Evolutionary conservation across 2,888 invertebrate genomes (phyloP).

Genomic region (Rhaphigaster nebulosa): DNA sequence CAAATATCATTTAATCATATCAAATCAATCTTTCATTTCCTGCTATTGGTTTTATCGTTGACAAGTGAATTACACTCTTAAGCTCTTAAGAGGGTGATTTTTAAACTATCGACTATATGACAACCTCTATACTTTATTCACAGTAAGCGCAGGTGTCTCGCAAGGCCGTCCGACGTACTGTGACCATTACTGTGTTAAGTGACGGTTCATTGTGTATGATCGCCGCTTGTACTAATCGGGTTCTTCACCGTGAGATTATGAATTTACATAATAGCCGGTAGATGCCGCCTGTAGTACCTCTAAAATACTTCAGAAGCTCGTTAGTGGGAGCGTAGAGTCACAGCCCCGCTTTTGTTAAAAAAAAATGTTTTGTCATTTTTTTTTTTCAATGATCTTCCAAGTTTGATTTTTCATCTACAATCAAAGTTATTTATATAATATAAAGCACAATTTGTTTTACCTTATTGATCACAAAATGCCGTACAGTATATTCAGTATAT

Average conservation of each 20-base stretch:
- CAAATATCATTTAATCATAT: too few relatives aligned
- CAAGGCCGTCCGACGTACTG: background rate
- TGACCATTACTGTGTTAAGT: constrained; percentile 12
- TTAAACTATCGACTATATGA: background rate
- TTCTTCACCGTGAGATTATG: background rate
- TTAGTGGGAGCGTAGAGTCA: background rate
- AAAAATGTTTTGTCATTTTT: background rate
- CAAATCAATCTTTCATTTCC: too few relatives aligned
- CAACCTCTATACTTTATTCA: background rate
- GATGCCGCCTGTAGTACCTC: background rate
- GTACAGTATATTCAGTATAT: too few relatives aligned
- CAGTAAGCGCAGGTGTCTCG: background rate
- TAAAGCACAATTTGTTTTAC: background rate
- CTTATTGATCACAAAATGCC: background rate
- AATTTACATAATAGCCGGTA: constrained; percentile 15
- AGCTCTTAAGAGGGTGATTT: too few relatives aligned
- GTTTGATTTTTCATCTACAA: too few relatives aligned
- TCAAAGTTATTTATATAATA: background rate
- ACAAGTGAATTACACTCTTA: too few relatives aligned
- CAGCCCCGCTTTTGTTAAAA: background rate
- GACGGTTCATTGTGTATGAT: background rate
- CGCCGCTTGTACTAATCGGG: background rate
- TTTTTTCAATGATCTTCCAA: too few relatives aligned
- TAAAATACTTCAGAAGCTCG: background rate
- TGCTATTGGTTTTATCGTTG: too few relatives aligned